Conservation (phyloP, 2,797 vertebrate genomes). For the Schizopygopsis pylzovi region DNA sequence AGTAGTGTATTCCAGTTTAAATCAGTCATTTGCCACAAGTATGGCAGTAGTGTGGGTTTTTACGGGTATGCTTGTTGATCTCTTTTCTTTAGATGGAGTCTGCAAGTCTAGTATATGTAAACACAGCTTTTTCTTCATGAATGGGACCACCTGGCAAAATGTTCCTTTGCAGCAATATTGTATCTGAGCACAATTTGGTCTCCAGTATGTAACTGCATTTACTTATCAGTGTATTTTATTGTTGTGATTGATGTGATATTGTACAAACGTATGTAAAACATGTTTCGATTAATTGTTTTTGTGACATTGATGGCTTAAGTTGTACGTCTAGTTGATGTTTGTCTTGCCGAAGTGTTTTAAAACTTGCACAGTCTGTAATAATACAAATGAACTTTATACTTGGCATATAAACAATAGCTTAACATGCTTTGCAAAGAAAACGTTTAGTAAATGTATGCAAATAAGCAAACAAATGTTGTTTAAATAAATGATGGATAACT, state of each 20-base stretch:
- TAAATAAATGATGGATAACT: not conserved
- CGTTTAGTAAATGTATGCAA: not conserved
- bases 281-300: not conserved
- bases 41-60: not conserved
- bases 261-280: not conserved
- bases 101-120: not conserved
- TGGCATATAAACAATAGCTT: not conserved
- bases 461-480: not conserved
- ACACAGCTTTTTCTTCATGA: not conserved
- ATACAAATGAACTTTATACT: not conserved
- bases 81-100: not conserved
- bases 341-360: not conserved
- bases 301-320: not conserved
- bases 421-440: not conserved
- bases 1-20: not conserved
- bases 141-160: not conserved
- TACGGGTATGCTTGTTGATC: not conserved
- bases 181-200: not conserved
- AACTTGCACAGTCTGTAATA: constrained; percentile 6
- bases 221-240: not conserved
- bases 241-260: not conserved
- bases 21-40: not conserved
- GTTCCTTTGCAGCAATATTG: not conserved
- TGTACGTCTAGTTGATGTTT: not conserved
- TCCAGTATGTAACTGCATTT: not conserved